phyloP scores from a whole-genome alignment of 2,797 vertebrate species.

The Alcedo quadribrachys region DNA sequence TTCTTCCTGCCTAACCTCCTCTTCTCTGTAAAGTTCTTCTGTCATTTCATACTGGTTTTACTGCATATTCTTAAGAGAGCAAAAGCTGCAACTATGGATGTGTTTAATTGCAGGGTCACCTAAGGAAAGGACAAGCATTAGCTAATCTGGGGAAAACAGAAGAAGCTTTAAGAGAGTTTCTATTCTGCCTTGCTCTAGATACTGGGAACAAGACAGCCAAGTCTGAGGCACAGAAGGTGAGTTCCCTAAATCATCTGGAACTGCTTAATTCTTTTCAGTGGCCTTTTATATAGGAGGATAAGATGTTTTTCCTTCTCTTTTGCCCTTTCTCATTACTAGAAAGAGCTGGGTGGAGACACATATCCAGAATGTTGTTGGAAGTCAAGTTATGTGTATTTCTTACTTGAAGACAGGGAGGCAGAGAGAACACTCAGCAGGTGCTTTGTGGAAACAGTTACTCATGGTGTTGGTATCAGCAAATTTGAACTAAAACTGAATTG shows the following conservation, averaged over 20 bases:
- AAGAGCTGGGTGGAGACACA: background rate
- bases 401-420: background rate
- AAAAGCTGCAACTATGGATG: background rate
- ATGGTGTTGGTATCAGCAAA: background rate
- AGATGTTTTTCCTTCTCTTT: background rate
- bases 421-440: background rate
- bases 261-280: background rate
- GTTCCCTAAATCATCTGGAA: conserved; percentile 6
- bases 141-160: conserved; percentile 86
- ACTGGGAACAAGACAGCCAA: conserved; percentile 84
- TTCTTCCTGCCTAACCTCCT: background rate
- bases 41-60: background rate
- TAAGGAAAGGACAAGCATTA: conserved; percentile 89
- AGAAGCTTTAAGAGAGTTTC: conserved; percentile 89
- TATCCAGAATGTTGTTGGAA: background rate
- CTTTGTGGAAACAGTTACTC: background rate
- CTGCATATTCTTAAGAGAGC: background rate
- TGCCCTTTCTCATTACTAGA: background rate
- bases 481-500: background rate
- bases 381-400: background rate
- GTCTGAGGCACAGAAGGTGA: conserved; percentile 87
- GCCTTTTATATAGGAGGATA: background rate
- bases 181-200: conserved; percentile 88
- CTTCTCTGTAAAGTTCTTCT: background rate
- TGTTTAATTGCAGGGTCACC: conserved; percentile 82